Evolutionary conservation across 2,888 invertebrate species (phyloP).

Genomic region (Endomychus coccineus): DNA sequence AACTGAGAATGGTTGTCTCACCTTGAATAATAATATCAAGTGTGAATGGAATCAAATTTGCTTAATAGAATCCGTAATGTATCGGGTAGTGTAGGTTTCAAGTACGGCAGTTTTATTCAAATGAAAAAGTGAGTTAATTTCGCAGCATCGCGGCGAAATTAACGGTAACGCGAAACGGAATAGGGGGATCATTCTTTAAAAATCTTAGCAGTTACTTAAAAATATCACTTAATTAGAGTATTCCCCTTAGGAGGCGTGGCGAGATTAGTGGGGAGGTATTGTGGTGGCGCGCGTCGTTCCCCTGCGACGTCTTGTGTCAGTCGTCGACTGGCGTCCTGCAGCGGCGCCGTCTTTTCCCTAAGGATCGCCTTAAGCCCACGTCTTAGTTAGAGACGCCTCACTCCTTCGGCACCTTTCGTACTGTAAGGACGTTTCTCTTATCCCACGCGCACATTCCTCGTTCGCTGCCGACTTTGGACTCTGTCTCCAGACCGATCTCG

Average conservation of each 20-base stretch:
- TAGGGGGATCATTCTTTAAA: conserved; percentile 38
- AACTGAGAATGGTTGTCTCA: too few relatives aligned
- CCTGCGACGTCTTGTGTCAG: conserved; percentile 45
- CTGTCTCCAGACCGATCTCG: too few relatives aligned
- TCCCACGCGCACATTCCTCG: conserved; percentile 7
- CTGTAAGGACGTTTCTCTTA: conserved; percentile 37
- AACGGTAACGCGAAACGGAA: too few relatives aligned
- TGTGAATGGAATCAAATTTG: too few relatives aligned
- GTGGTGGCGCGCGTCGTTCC: conserved; percentile 41
- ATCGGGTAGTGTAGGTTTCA: too few relatives aligned
- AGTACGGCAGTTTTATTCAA: too few relatives aligned
- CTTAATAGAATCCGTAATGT: too few relatives aligned
- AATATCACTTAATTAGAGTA: conserved; percentile 42
- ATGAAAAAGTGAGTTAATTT: too few relatives aligned
- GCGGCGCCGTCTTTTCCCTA: conserved; percentile 40
- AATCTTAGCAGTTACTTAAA: conserved; percentile 45
- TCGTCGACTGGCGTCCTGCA: conserved; percentile 44
- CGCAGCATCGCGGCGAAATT: too few relatives aligned
- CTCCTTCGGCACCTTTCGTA: conserved; percentile 43
- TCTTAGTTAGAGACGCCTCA: conserved; percentile 43
- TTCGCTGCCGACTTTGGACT: not conserved
- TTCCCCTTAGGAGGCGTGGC: conserved; percentile 42
- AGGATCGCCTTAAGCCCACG: conserved; percentile 43
- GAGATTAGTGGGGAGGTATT: conserved; percentile 32
- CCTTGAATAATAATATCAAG: too few relatives aligned